phyloP scores from a whole-genome alignment of 2,888 invertebrate species.

The Xestoiulus laeticollis region DNA sequence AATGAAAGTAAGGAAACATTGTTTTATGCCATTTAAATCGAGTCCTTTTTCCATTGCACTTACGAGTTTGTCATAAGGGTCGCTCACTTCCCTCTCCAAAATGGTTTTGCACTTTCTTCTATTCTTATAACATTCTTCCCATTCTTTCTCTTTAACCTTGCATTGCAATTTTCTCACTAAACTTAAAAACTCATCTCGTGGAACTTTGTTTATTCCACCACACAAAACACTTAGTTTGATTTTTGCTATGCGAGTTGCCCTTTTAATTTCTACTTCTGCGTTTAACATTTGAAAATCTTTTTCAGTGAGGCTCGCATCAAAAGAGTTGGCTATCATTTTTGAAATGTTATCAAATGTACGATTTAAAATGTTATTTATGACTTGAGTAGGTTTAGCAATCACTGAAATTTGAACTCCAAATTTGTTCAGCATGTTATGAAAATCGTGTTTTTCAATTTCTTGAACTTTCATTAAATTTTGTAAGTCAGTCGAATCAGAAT shows the following conservation, averaged over 20 bases:
- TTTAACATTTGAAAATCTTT: neutral
- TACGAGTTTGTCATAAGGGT: neutral
- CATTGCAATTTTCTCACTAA: neutral
- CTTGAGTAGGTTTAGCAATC: neutral
- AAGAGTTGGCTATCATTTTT: neutral
- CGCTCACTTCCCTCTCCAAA: neutral
- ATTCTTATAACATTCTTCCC: neutral
- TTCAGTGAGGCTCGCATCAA: neutral
- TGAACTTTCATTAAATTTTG: neutral
- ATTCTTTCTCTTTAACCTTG: neutral
- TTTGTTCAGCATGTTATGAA: neutral
- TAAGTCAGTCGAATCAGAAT: neutral
- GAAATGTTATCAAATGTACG: neutral
- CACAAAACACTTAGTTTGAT: neutral
- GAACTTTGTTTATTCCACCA: neutral
- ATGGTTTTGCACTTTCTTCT: neutral
- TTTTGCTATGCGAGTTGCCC: neutral
- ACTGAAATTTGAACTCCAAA: neutral
- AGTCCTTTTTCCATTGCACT: neutral
- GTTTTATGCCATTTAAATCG: neutral
- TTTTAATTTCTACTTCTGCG: neutral
- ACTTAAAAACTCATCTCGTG: neutral
- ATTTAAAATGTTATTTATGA: neutral
- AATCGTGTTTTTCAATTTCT: neutral
- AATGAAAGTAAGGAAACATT: neutral